Conservation (phyloP, 2,888 invertebrate species). For the Stegophylla sp. region DNA sequence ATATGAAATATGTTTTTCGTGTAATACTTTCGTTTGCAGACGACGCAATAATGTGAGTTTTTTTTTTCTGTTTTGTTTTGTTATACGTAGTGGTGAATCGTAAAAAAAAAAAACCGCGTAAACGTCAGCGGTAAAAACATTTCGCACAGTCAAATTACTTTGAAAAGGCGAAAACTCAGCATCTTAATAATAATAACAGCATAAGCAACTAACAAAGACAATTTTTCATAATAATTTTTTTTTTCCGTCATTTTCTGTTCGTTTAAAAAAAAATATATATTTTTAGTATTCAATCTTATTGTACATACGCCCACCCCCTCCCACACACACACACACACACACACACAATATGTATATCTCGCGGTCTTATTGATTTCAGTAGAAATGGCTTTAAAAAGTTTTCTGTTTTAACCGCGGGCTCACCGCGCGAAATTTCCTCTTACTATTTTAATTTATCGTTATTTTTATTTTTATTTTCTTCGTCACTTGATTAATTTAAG, state of each 20-base stretch:
- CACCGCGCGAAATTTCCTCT: constrained; percentile 20
- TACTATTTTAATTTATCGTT: constrained; percentile 42
- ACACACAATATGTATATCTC: too few relatives aligned
- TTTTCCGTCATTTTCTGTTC: neutral
- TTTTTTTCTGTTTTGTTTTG: neutral
- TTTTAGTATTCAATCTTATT: constrained; percentile 48
- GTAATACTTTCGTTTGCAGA: neutral
- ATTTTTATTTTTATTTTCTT: neutral
- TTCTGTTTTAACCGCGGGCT: constrained; percentile 1
- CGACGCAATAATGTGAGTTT: neutral
- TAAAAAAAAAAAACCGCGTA: constrained; percentile 25
- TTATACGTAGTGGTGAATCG: neutral
- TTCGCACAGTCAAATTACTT: constrained; percentile 29
- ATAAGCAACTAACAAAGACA: constrained; percentile 13
- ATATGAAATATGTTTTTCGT: neutral
- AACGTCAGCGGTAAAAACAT: constrained; percentile 37
- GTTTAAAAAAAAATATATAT: neutral
- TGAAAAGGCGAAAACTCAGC: constrained; percentile 18
- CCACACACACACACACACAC: too few relatives aligned
- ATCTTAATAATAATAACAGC: constrained; percentile 22
- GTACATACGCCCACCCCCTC: too few relatives aligned
- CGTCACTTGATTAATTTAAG: constrained; percentile 42
- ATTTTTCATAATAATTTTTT: constrained; percentile 48
- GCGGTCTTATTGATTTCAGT: constrained; percentile 42
- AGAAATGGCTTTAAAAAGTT: constrained; percentile 37